Conservation (phyloP, 30 jellyfish, hydroid and myxozoan genomes). For the Rhopilema esculentum region DNA sequence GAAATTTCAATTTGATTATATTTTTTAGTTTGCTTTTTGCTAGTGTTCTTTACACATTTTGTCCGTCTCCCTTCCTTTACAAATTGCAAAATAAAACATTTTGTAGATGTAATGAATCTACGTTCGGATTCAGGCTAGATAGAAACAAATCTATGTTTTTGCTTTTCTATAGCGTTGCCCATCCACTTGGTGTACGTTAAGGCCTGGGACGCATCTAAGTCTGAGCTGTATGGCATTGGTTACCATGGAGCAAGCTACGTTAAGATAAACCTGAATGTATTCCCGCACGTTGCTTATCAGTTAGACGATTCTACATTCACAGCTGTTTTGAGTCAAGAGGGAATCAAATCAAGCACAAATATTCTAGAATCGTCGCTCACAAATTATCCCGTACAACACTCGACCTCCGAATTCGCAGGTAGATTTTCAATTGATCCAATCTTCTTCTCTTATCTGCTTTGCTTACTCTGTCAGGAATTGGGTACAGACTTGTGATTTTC, state of each 20-base stretch:
- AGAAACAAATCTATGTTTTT: neutral
- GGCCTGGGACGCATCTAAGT: conserved; percentile 2
- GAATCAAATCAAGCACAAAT: conserved; percentile 6
- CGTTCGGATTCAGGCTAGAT: neutral
- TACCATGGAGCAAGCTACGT: conserved; percentile 3
- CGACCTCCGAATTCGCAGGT: conserved; percentile 9
- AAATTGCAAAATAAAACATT: too few species aligned
- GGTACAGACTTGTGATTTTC: neutral
- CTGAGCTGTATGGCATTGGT: conserved; percentile 8
- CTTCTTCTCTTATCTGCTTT: neutral
- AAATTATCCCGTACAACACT: conserved; percentile 5
- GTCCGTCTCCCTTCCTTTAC: too few species aligned
- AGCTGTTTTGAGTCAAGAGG: neutral
- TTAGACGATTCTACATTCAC: neutral
- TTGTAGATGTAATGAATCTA: too few species aligned
- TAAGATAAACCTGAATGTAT: neutral
- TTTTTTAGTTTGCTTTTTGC: neutral
- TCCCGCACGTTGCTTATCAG: conserved; percentile 10
- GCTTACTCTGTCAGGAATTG: neutral
- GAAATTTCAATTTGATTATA: too few species aligned
- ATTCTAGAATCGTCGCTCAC: neutral
- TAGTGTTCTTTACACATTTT: neutral
- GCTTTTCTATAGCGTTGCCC: conserved; percentile 16
- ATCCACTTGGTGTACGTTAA: conserved; percentile 5
- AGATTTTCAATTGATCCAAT: neutral